Conservation (phyloP, 2,113 vertebrate genomes). For the Arizona elegans region DNA sequence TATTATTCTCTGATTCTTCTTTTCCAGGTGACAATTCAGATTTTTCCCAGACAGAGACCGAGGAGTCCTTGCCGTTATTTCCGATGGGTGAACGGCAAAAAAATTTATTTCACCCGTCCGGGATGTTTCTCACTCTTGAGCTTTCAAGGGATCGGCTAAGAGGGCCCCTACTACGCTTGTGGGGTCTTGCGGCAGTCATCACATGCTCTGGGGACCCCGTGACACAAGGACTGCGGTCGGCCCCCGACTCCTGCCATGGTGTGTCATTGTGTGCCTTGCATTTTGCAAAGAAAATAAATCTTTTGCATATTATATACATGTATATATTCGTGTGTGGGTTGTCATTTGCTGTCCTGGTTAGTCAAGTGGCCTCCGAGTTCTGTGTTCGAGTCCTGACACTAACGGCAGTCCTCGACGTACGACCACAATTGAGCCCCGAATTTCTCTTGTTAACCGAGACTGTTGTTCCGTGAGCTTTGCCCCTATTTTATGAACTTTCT, state of each 20-base stretch:
- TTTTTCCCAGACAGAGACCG: not conserved
- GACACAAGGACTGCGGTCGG: fast-evolving
- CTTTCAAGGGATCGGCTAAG: fast-evolving
- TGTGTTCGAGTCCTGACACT: not conserved
- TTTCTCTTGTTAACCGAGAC: not conserved
- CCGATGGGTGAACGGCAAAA: not conserved
- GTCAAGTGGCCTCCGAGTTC: not conserved
- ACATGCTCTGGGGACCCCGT: not conserved
- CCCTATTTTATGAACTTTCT: not conserved
- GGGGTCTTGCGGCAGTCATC: not conserved
- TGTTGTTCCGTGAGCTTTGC: not conserved
- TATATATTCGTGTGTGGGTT: not conserved
- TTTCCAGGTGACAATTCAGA: not conserved
- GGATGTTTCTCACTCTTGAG: fast-evolving
- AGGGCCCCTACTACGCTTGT: not conserved
- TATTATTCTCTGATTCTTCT: not conserved
- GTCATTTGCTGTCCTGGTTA: not conserved
- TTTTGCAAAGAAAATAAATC: not conserved
- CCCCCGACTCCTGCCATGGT: too few relatives aligned
- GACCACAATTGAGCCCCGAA: not conserved
- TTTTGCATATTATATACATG: not conserved
- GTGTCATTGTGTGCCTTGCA: not conserved
- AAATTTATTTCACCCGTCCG: not conserved
- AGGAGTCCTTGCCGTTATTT: not conserved
- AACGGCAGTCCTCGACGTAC: not conserved